These are phyloP conservation scores for Florisuga fusca DNA, from an alignment of 2,797 vertebrate genomes.

Conservation along the genomic window DNA sequence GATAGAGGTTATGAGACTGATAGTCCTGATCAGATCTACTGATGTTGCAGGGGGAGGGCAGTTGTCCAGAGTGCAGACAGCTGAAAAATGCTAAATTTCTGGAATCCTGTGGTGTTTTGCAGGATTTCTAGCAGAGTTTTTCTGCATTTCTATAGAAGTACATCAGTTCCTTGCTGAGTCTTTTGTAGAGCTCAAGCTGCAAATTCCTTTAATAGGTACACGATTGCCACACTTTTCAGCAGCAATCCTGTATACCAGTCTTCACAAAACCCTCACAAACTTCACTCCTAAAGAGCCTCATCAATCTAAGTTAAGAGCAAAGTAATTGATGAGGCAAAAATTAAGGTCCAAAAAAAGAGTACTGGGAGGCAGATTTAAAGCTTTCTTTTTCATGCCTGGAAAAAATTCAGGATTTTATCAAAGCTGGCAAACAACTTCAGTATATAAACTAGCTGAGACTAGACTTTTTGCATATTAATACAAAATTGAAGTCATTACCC, in stretches of 20 bases:
- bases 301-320: neutral
- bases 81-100: constrained; percentile 27
- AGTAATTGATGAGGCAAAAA: neutral
- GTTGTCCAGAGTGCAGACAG: constrained; percentile 20
- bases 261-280: neutral
- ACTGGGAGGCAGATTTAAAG: neutral
- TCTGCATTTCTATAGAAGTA: neutral
- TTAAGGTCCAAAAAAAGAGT: neutral
- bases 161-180: neutral
- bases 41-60: neutral
- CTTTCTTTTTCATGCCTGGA: neutral
- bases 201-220: constrained; percentile 26
- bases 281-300: neutral
- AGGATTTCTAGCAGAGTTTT: constrained; percentile 1
- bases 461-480: neutral
- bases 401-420: neutral
- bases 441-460: neutral
- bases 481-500: neutral
- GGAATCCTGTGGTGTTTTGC: neutral
- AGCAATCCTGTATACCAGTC: neutral
- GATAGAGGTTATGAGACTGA: neutral
- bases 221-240: neutral
- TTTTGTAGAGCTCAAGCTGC: neutral
- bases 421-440: neutral
- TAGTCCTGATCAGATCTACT: neutral